phyloP scores from a whole-genome alignment of 2,797 vertebrate species.

The Pangasius mekongensis region DNA sequence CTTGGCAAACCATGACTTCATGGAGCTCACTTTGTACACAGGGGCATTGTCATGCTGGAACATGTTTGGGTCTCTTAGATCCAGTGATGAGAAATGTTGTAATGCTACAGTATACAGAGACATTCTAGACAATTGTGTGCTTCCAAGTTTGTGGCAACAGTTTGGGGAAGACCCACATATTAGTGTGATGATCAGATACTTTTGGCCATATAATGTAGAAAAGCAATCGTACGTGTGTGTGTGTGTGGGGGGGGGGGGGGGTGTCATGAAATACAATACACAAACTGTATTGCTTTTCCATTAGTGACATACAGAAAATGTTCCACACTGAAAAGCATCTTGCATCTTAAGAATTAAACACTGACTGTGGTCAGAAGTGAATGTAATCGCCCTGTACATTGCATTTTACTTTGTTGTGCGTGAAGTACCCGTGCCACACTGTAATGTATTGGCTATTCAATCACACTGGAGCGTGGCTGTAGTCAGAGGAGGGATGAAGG shows the following conservation, averaged over 20 bases:
- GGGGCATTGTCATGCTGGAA: background rate
- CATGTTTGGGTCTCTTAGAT: background rate
- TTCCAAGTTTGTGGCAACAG: background rate
- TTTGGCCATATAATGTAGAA: background rate
- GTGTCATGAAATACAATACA: background rate
- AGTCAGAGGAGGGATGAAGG: background rate
- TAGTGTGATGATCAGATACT: background rate
- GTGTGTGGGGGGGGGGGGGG: too few relatives aligned
- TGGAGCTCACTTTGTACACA: background rate
- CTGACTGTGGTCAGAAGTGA: background rate
- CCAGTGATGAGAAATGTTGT: background rate
- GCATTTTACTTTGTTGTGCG: background rate
- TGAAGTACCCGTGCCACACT: background rate
- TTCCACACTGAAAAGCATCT: background rate
- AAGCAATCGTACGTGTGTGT: too few relatives aligned
- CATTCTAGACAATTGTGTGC: background rate
- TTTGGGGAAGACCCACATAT: background rate
- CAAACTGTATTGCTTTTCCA: background rate
- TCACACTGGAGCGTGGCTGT: background rate
- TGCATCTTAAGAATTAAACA: background rate
- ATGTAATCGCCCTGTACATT: background rate
- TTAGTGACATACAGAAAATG: background rate
- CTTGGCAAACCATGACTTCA: background rate
- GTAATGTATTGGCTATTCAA: background rate
- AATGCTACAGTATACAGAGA: background rate